These are phyloP conservation scores for Rhadina sibilatrix DNA, from an alignment of 2,113 vertebrate species.

Conservation along the genomic window DNA sequence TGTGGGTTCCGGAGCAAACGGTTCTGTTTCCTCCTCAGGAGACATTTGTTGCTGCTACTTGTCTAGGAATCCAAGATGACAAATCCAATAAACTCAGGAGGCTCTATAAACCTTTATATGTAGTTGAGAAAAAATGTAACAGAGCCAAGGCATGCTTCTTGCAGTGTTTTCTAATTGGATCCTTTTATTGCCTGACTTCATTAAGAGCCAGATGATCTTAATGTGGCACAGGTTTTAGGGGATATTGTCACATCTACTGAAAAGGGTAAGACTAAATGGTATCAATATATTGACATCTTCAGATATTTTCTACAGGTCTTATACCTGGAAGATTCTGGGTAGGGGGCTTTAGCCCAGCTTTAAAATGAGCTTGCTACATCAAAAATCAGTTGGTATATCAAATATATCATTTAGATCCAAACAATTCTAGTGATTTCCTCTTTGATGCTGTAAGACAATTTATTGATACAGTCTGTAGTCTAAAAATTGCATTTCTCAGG, in stretches of 20 bases:
- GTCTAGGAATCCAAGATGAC: not conserved
- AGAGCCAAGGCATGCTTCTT: not conserved
- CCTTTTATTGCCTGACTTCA: not conserved
- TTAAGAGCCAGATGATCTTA: not conserved
- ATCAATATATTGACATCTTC: not conserved
- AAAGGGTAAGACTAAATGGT: not conserved
- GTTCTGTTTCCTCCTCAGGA: not conserved
- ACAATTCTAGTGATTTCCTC: not conserved
- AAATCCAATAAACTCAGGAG: not conserved
- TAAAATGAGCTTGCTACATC: not conserved
- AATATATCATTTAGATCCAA: not conserved
- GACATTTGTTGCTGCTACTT: not conserved
- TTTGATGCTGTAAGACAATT: not conserved
- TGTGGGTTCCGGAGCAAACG: not conserved
- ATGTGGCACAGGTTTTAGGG: not conserved
- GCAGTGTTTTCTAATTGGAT: not conserved
- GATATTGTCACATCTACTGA: not conserved
- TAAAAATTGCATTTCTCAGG: not conserved
- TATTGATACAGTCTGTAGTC: not conserved
- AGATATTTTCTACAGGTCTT: not conserved
- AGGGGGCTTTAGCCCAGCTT: not conserved
- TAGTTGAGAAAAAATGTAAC: not conserved
- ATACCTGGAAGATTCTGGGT: not conserved
- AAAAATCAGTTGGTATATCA: not conserved
- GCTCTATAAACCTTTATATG: not conserved